A percentile compares a stretch with the other conserved stretches of the same genome.
Conservation (phyloP, 2,113 vertebrate species). For the Setophaga petechia region DNA sequence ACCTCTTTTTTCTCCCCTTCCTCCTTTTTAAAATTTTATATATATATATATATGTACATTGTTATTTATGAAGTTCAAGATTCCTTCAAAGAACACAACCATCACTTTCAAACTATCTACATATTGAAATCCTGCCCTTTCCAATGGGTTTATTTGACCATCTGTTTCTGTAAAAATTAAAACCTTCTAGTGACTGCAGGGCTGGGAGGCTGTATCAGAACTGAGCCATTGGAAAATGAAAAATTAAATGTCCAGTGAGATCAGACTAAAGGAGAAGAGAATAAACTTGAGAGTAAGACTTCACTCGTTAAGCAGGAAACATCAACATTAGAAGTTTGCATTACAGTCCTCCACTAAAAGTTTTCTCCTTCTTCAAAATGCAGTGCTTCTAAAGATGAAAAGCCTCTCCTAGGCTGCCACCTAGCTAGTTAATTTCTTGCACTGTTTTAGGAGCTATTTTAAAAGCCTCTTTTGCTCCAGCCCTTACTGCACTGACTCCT, state of each 20-base stretch:
- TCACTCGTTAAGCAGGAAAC: not conserved
- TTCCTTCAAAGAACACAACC: conserved; percentile 29
- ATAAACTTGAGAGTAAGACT: not conserved
- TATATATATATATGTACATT: not conserved
- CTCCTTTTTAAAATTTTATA: not conserved
- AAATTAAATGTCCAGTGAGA: not conserved
- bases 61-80: not conserved
- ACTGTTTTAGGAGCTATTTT: conserved; percentile 34
- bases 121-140: not conserved
- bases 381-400: not conserved
- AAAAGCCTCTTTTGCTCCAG: conserved; percentile 30
- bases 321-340: not conserved
- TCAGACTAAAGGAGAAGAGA: not conserved
- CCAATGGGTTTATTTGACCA: not conserved
- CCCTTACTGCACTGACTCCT: conserved; percentile 2
- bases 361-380: not conserved
- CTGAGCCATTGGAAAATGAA: not conserved
- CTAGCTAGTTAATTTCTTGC: conserved; percentile 52
- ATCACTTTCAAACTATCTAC: conserved; percentile 14
- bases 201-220: not conserved
- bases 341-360: not conserved
- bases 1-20: not conserved
- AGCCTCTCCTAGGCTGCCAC: conserved; percentile 47
- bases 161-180: conserved; percentile 33
- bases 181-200: not conserved